Evolutionary conservation across 2,797 vertebrate genomes (phyloP), one percentile per base, ranked within the genome.

Genomic region (Coregonus ussuriensis): DNA sequence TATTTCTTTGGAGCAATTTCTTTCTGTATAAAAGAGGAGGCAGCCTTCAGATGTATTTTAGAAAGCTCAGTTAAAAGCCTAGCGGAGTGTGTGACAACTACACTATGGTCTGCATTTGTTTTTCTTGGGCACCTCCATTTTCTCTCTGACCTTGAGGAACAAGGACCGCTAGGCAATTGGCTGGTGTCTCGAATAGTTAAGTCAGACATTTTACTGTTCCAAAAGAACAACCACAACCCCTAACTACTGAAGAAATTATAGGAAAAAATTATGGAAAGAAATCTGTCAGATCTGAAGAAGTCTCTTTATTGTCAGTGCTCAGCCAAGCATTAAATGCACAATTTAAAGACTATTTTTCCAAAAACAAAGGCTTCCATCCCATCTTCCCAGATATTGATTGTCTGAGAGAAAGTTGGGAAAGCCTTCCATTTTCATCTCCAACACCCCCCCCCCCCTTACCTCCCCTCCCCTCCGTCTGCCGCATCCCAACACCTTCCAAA

Each of bases 41-140:
- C 82, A 81, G 86, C 81, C 88, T 89, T 91, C 88, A 89, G 86
- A 87, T 85, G 89, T 85, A 87, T 89, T 74, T 78, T 69, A 52
- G 53, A 70, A 68, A 21, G 35, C 14, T 80, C 79, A n/a, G 71
- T 80, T 80, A 80, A 74, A 69, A 74, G 70, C 21, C 62, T 91
- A 86, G 87, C 82, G 81, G 82, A 88, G 91, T 84, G 77, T 91
- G 89, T 91, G 90, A 94, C 91, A 92, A 89, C 83, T 89, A 89
- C 86, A 91, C 86, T 88, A 91, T 90, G 86, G 85, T 90, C 88
- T 86, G 88, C 88, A 89, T 92, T 93, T 92, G 92, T 92, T 93
- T 94, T 93, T 90, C 85, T 88, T 83, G 77, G 88, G 83, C 83
- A 83, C 82, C 82, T 91, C 87, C 87, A 87, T 87, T 89, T 81